These are phyloP conservation scores for Vireo altiloquus DNA, from an alignment of 2,113 vertebrate genomes.

Conservation along the genomic window DNA sequence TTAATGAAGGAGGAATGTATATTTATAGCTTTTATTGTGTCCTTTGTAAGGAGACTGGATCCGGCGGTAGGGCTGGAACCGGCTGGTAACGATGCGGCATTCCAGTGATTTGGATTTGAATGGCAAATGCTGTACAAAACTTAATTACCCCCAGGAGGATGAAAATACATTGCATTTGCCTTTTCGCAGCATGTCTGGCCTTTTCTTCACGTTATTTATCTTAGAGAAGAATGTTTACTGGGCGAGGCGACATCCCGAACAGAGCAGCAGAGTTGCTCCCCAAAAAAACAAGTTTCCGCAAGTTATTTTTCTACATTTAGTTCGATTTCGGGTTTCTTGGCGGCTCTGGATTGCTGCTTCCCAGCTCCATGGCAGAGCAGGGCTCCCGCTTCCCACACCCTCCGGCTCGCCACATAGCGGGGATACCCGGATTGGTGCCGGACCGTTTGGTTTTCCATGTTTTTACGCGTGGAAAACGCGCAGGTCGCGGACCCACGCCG, in stretches of 20 bases:
- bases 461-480: neutral
- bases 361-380: neutral
- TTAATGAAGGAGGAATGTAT: neutral
- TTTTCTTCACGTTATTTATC: neutral
- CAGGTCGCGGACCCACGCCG: neutral
- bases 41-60: neutral
- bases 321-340: neutral
- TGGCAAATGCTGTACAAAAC: constrained; percentile 2
- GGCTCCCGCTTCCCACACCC: neutral
- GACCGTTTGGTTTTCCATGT: neutral
- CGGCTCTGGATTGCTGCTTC: neutral
- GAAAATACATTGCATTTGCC: neutral
- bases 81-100: neutral
- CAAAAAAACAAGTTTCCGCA: neutral
- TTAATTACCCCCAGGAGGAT: neutral
- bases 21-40: neutral
- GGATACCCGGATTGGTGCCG: neutral
- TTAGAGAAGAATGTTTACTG: neutral
- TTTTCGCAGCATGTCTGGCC: neutral
- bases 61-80: neutral
- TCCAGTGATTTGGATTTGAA: neutral
- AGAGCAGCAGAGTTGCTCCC: neutral
- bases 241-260: neutral
- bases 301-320: neutral
- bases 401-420: neutral